Base-by-base conservation (phyloP, 2,888 invertebrate genomes). In the Anoplius nigerrimus region DNA sequence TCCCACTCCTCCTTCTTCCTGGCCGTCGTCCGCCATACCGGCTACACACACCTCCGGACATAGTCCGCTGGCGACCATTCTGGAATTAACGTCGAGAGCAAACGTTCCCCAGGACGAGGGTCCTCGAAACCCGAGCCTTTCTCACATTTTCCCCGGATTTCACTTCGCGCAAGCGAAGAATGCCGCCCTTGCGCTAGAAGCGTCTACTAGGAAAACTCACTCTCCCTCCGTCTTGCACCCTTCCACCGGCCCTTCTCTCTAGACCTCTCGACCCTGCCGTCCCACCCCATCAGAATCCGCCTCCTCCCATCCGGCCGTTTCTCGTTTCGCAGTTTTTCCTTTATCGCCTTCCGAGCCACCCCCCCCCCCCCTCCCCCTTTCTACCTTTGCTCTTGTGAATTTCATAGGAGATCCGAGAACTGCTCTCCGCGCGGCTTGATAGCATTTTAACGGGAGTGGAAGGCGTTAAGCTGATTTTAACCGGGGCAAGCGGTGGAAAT, bases 71-170 rank as follows among this genome's bases (percentile, higher is more conserved):
- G 42, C 55, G 22, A 45, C 65, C 66, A 48, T 72, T 59, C 56
- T 55, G 42, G 65, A 78, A 75, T 75, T 69, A 75, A 70, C 72
- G 72, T 78, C 72, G 70, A 68, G 74, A 58, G 65, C 74, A 73
- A 67, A 71, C 73, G 66, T 65, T 73, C 58, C 62, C 43, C 54
- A 42, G 62, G 52, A 62, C 64, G 67, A 76, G 62, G 60, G 53
- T 62, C 16, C 65, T 71, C 65, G 67, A 73, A 60, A 71, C 53
- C 64, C 53, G 62, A 55, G 60, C 62, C 66, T 53, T 71, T 66
- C 65, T 63, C 72, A 52, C 75, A 67, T 61, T 75, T 72, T 69
- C 64, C 48, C 48, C 53, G 65, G 68, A 72, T 72, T 75, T 64
- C 61, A 20, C 60, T 56, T 43, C 53, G 20, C 46, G 27, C 46